Evolutionary conservation across 2,797 vertebrate species (phyloP).

Genomic region (Melanogrammus aeglefinus): DNA sequence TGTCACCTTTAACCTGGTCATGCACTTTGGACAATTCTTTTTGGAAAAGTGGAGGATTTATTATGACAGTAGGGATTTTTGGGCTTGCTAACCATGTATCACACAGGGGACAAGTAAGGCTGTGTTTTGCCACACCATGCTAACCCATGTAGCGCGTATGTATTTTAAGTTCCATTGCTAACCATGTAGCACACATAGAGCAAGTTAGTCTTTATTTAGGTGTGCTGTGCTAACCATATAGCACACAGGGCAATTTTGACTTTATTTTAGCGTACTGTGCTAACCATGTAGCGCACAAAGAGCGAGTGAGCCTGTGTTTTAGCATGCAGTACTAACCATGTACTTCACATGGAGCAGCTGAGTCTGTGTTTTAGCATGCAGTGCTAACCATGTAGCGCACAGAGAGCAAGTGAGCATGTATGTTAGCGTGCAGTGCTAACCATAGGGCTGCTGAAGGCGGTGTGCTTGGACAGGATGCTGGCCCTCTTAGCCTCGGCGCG

Average conservation of each 20-base stretch:
- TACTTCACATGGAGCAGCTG: neutral
- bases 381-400: neutral
- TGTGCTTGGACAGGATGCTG: slow-evolving; percentile 92
- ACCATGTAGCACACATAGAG: too few species aligned
- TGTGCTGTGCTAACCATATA: neutral
- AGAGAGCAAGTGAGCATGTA: neutral
- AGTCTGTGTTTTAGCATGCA: neutral
- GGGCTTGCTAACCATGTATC: too few species aligned
- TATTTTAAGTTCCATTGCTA: neutral
- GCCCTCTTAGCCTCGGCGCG: slow-evolving; percentile 88
- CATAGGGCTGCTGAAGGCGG: slow-evolving; percentile 97
- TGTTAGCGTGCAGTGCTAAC: slow-evolving; percentile 63
- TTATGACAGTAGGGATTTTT: neutral
- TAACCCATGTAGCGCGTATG: neutral
- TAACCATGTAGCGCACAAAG: too few species aligned
- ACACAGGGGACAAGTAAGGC: too few species aligned
- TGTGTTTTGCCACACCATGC: neutral
- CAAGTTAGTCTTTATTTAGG: neutral
- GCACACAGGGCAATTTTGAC: neutral
- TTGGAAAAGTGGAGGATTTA: neutral
- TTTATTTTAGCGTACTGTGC: neutral
- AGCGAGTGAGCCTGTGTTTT: neutral
- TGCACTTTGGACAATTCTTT: too few species aligned
- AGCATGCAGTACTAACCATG: too few species aligned
- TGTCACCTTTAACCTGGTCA: too few species aligned